These are phyloP conservation scores for Tenthredo distinguenda DNA, from an alignment of 2,888 invertebrate genomes.

Conservation along the genomic window DNA sequence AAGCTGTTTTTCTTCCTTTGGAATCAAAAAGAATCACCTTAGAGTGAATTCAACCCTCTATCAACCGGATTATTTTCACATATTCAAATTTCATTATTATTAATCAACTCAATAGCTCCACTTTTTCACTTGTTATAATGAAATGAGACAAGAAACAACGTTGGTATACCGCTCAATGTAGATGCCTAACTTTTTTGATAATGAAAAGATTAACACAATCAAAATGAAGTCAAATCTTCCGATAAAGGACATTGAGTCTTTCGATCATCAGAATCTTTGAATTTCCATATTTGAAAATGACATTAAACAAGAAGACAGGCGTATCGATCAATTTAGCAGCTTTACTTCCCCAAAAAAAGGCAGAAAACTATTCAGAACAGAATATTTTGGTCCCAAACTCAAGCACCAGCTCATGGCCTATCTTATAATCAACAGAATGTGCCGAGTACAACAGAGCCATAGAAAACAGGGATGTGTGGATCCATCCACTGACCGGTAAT, in stretches of 20 bases:
- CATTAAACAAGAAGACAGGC: neutral
- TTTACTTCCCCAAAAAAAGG: neutral
- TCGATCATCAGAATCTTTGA: neutral
- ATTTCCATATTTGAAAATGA: neutral
- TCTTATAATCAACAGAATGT: constrained; percentile 29
- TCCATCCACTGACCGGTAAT: constrained; percentile 17
- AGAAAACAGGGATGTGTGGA: neutral
- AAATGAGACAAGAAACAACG: neutral
- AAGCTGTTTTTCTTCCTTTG: neutral
- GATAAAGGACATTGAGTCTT: neutral
- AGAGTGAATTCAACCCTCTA: neutral
- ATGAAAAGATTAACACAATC: neutral
- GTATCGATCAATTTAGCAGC: neutral
- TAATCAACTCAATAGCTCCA: neutral
- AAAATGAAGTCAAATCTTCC: neutral
- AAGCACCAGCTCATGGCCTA: neutral
- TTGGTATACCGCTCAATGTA: too few species aligned
- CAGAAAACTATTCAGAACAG: neutral
- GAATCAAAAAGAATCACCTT: neutral
- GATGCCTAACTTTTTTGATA: neutral
- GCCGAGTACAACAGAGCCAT: constrained; percentile 27
- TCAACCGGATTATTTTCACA: neutral
- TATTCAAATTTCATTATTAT: neutral
- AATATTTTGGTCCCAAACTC: neutral
- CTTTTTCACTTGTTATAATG: neutral